Percentiles rank a stretch among this genome's conserved stretches.
These are phyloP conservation scores for Hipparchia sbordonii DNA, from an alignment of 2,888 invertebrate genomes.

Conservation along the genomic window DNA sequence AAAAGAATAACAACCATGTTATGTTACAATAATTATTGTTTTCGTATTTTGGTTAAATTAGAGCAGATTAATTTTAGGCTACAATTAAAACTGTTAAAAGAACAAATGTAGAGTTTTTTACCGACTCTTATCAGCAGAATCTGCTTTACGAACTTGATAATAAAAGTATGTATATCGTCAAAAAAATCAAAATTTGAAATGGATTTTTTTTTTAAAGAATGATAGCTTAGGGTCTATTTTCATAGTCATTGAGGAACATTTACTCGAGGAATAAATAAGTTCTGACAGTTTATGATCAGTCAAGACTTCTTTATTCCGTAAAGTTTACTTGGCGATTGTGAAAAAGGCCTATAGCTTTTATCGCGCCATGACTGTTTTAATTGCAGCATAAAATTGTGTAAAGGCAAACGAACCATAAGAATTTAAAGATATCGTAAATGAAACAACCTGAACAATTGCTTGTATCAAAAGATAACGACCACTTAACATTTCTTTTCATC, in stretches of 20 bases:
- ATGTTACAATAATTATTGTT: slow-evolving; percentile 9
- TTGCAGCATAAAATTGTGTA: neutral
- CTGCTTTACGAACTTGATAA: too few relatives aligned
- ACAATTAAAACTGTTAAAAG: neutral
- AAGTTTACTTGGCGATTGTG: too few relatives aligned
- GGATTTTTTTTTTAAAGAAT: too few relatives aligned
- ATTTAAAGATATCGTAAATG: neutral
- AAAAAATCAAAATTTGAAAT: too few relatives aligned
- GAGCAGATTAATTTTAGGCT: neutral
- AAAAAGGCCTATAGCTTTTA: too few relatives aligned
- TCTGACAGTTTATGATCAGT: too few relatives aligned
- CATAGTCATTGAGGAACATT: too few relatives aligned
- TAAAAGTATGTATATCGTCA: too few relatives aligned
- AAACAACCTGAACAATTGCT: neutral
- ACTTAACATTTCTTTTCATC: neutral
- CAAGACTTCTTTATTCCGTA: too few relatives aligned
- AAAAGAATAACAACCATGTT: slow-evolving; percentile 34
- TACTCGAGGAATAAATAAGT: too few relatives aligned
- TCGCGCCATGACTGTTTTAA: neutral
- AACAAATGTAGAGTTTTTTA: neutral
- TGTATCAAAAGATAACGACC: slow-evolving; percentile 9
- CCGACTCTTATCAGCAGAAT: too few relatives aligned
- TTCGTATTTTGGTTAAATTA: neutral
- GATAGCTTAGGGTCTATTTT: too few relatives aligned
- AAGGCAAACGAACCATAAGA: neutral